Base-by-base conservation (phyloP, 35 echinoderm and acorn worm species). In the Anneissia japonica region DNA sequence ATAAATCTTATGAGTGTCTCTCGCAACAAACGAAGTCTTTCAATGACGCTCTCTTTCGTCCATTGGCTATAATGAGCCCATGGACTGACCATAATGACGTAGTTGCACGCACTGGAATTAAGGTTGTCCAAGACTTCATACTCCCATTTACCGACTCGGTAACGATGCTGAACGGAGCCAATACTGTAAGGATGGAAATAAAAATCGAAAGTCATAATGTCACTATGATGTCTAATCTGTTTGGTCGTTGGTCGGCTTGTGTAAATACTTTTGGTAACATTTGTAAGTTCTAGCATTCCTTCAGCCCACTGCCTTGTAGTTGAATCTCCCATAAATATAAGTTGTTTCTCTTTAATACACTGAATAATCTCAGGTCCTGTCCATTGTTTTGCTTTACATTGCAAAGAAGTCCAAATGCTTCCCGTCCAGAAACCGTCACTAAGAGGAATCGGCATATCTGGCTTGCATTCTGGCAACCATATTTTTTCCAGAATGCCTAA, bases 31-130 rank as follows among this genome's bases (percentile, higher is more conserved):
- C 32, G 13, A 3, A 46, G 35, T 38, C 82, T 84, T 77, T 90
- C 72, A 0, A 51, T 76, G 36, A 45, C 56, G 31, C 72, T 38
- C 29, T 84, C 74, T 23, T 73, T 72, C n/a, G 82, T 84, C 88
- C 88, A 90, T 36, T 79, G 75, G 6, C 36, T 30, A 36, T 77
- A 90, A 64, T 90, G 88, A 0, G 88, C 88, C 88, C 88, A 90
- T 0, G 82, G 88, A 84, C 81, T 90, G 0, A 90, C 11, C 0
- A 78, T 30, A 33, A 90, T 79, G 26, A 90, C 41, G 32, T 77
- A 46, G 72, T 89, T 84, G 36, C 87, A 88, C 7, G 51, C 21
- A 23, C 21, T 26, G 11, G 26, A 9, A 23, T 64, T 23, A 64
- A 64, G 36, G 37, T 81, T 40, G 40, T 39, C 79, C 40, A 81